Evolutionary conservation across 1,140 invertebrate species (phyloP).

Genomic region (Brachionus rotundiformis): DNA sequence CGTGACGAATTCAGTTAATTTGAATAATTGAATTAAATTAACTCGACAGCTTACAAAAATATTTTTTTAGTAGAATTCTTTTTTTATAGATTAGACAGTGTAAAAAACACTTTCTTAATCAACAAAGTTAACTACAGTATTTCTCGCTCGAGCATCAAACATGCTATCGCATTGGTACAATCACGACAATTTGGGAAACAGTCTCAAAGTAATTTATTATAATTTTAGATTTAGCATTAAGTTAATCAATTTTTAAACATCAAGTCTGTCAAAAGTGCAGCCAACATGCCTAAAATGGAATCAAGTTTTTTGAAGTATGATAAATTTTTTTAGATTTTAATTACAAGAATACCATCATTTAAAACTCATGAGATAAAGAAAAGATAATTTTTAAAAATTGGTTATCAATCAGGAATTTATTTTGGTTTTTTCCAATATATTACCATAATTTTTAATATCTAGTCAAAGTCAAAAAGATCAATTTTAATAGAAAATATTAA

Average conservation of each 20-base stretch:
- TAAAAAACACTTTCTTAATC: not conserved
- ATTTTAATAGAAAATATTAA: not conserved
- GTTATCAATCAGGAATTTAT: not conserved
- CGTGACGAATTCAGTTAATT: not conserved
- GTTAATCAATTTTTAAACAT: conserved; percentile 16
- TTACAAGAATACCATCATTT: not conserved
- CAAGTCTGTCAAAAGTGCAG: not conserved
- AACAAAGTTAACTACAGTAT: not conserved
- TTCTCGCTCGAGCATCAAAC: not conserved
- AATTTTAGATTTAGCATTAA: not conserved
- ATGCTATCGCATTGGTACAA: conserved; percentile 52
- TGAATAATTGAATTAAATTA: conserved; percentile 18
- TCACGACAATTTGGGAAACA: conserved; percentile 46
- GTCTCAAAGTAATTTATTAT: conserved; percentile 24
- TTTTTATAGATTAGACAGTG: not conserved
- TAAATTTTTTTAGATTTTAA: not conserved
- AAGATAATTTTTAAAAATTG: not conserved
- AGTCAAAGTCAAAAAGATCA: not conserved
- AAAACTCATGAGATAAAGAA: not conserved
- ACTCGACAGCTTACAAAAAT: not conserved
- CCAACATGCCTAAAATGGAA: conserved; percentile 9
- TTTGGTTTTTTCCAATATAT: not conserved
- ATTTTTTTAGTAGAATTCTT: not conserved
- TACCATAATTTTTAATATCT: not conserved
- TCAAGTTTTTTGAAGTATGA: conserved; percentile 6